These are phyloP conservation scores for Calephelis virginiensis DNA, from an alignment of 1,140 invertebrate species.

Conservation along the genomic window DNA sequence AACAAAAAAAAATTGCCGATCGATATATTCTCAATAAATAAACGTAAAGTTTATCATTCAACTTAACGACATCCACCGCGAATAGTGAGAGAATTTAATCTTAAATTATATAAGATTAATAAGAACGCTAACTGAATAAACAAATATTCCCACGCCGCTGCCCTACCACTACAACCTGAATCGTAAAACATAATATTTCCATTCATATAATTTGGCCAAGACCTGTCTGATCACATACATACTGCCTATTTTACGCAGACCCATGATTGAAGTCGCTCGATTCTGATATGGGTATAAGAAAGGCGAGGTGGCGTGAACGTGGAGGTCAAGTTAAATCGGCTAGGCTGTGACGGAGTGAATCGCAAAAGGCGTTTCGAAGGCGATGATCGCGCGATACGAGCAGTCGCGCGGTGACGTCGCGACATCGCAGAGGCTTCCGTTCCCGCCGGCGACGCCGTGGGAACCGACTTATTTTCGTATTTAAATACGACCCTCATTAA, in stretches of 20 bases:
- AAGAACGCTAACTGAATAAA: conserved; percentile 14
- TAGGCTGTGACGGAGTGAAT: conserved; percentile 27
- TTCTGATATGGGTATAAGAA: conserved; percentile 26
- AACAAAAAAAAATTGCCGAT: too few species aligned
- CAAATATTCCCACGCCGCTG: conserved; percentile 46
- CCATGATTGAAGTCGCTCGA: conserved; percentile 35
- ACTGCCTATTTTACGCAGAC: conserved; percentile 41
- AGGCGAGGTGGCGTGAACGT: not conserved
- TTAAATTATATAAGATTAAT: conserved; percentile 6
- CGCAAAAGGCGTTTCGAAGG: conserved; percentile 39
- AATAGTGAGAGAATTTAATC: conserved; percentile 2
- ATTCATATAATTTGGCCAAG: conserved; percentile 52
- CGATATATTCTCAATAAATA: too few species aligned
- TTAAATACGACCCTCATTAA: conserved; percentile 78
- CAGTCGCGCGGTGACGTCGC: conserved; percentile 49
- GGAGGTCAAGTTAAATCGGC: conserved; percentile 34
- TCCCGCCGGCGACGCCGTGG: conserved; percentile 74
- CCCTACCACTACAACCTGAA: conserved; percentile 44
- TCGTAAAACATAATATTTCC: conserved; percentile 51
- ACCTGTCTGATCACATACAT: conserved; percentile 44
- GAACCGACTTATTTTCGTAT: conserved; percentile 77
- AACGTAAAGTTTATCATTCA: not conserved
- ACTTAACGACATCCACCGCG: not conserved
- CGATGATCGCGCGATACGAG: conserved; percentile 53
- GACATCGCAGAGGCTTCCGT: conserved; percentile 67